Evolutionary conservation across 2,113 vertebrate genomes (phyloP).

Genomic region (Tautogolabrus adspersus): DNA sequence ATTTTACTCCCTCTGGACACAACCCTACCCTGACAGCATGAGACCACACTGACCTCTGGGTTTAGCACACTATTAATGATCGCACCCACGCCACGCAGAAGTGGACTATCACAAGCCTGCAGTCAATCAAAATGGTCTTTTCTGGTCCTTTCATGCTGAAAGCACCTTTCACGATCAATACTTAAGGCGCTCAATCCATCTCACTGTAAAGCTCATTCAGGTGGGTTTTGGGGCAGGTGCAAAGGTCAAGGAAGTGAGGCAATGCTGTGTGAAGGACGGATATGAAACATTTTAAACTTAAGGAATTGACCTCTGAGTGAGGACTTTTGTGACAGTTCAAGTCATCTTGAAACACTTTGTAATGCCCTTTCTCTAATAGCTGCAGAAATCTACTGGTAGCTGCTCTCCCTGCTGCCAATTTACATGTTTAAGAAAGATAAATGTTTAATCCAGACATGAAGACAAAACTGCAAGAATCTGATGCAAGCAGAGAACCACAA

Average conservation of each 20-base stretch:
- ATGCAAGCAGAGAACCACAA: neutral
- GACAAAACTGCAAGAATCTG: neutral
- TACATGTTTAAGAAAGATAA: neutral
- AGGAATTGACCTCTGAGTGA: neutral
- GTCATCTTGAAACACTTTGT: conserved; percentile 23
- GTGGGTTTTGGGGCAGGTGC: conserved; percentile 27
- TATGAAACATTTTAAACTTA: neutral
- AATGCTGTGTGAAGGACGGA: neutral
- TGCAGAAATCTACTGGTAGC: conserved; percentile 7
- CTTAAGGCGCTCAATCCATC: conserved; percentile 34
- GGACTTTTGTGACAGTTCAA: conserved; percentile 13
- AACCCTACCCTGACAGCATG: conserved; percentile 58
- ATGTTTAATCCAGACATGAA: neutral
- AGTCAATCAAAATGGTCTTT: conserved; percentile 64
- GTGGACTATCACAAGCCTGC: conserved; percentile 43
- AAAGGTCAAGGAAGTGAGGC: conserved; percentile 16
- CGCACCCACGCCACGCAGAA: conserved; percentile 24
- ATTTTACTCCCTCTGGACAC: conserved; percentile 57
- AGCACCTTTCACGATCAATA: conserved; percentile 43
- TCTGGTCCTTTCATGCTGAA: conserved; percentile 28
- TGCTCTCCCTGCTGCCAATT: conserved; percentile 1
- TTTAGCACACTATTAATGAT: conserved; percentile 68
- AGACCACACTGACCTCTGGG: conserved; percentile 58
- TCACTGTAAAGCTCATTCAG: conserved; percentile 29
- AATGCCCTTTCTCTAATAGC: conserved; percentile 32